Evolutionary conservation across 2,797 vertebrate genomes (phyloP).

Genomic region (Xiphorhynchus erythropygius): DNA sequence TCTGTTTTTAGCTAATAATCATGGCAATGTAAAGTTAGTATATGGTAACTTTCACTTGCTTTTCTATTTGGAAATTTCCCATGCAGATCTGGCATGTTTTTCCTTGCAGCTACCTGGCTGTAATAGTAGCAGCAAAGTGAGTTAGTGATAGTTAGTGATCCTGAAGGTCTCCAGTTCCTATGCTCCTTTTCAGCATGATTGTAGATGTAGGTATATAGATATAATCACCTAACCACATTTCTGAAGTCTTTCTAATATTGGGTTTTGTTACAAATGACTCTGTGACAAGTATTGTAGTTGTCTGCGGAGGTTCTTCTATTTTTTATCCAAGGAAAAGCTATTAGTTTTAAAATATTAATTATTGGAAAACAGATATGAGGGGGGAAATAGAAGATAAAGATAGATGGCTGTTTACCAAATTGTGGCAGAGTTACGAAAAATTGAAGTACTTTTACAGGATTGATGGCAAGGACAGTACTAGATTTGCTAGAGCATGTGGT

Average conservation of each 20-base stretch:
- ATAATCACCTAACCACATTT: neutral
- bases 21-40: neutral
- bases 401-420: neutral
- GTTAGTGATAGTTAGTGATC: neutral
- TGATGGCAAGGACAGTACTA: neutral
- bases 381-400: neutral
- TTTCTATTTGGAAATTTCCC: neutral
- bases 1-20: neutral
- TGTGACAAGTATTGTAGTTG: neutral
- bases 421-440: neutral
- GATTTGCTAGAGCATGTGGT: neutral
- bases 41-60: neutral
- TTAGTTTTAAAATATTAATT: neutral
- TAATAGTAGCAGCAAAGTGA: neutral
- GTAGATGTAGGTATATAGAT: neutral
- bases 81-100: neutral
- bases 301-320: neutral
- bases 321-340: neutral
- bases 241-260: neutral
- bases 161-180: neutral
- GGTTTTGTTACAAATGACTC: neutral
- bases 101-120: neutral
- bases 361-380: neutral
- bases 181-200: neutral
- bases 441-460: neutral